Conservation (phyloP, 2,113 vertebrate species). For the Ptyas mucosa region DNA sequence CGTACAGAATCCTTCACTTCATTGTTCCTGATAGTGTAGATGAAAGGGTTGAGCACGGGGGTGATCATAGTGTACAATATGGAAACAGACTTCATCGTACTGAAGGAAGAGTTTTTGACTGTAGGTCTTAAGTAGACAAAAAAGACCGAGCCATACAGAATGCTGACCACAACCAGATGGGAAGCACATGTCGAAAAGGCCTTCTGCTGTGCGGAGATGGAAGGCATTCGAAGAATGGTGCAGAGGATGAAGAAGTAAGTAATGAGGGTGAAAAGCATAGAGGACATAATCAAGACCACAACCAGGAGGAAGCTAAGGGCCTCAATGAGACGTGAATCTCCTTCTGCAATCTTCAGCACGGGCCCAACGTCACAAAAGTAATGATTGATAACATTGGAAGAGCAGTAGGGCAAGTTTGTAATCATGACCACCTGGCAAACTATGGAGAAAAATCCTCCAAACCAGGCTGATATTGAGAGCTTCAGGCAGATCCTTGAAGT, state of each 20-base stretch:
- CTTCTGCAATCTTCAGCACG: constrained; percentile 18
- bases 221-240: constrained; percentile 6
- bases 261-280: constrained; percentile 25
- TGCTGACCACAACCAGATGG: constrained; percentile 35
- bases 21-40: constrained; percentile 62
- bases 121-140: constrained; percentile 19
- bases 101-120: not conserved
- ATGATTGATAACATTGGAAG: constrained; percentile 39
- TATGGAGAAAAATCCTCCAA: constrained; percentile 24
- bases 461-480: constrained; percentile 19
- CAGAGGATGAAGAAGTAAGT: constrained; percentile 43
- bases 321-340: not conserved
- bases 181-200: constrained; percentile 39
- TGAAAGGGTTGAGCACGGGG: constrained; percentile 54
- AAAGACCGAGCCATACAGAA: constrained; percentile 12
- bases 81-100: constrained; percentile 47
- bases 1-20: constrained; percentile 54
- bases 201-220: constrained; percentile 2
- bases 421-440: constrained; percentile 25
- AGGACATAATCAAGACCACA: not conserved
- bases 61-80: constrained; percentile 53
- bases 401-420: constrained; percentile 30
- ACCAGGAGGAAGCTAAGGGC: not conserved
- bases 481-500: not conserved
- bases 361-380: constrained; percentile 63